These are phyloP conservation scores for Perithous albicinctus DNA, from an alignment of 2,888 invertebrate genomes.

Conservation along the genomic window DNA sequence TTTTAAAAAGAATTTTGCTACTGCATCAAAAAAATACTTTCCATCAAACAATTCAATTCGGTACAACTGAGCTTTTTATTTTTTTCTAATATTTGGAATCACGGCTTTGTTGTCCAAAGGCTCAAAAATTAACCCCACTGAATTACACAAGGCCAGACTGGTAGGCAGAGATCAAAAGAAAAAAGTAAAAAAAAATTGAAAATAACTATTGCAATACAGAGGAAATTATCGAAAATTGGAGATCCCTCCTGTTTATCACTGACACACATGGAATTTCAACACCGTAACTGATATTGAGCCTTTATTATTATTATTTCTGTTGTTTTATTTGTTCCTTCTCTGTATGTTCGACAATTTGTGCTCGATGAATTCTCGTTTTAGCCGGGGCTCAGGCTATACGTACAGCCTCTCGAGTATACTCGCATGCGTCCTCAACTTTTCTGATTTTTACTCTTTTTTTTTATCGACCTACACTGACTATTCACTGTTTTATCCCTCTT, in stretches of 20 bases:
- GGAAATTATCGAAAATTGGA: conserved; percentile 44
- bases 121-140: too few species aligned
- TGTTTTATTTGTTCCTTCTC: conserved; percentile 17
- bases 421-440: not conserved
- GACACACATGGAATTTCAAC: conserved; percentile 5
- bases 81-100: too few species aligned
- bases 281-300: not conserved
- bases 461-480: not conserved
- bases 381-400: conserved; percentile 6
- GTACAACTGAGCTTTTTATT: too few species aligned
- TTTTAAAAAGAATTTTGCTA: too few species aligned
- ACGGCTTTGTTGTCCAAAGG: too few species aligned
- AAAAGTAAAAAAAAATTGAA: not conserved
- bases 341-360: conserved; percentile 21
- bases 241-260: conserved; percentile 21
- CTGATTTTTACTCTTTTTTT: not conserved
- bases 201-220: conserved; percentile 9
- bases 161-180: not conserved
- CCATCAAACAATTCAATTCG: too few species aligned
- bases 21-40: too few species aligned
- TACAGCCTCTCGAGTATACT: conserved; percentile 10
- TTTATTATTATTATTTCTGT: not conserved
- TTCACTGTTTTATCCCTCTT: conserved; percentile 10
- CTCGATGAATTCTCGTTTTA: conserved; percentile 39
- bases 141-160: too few species aligned